Evolutionary conservation across 2,797 vertebrate genomes (phyloP).

Genomic region (Manis pentadactyla): DNA sequence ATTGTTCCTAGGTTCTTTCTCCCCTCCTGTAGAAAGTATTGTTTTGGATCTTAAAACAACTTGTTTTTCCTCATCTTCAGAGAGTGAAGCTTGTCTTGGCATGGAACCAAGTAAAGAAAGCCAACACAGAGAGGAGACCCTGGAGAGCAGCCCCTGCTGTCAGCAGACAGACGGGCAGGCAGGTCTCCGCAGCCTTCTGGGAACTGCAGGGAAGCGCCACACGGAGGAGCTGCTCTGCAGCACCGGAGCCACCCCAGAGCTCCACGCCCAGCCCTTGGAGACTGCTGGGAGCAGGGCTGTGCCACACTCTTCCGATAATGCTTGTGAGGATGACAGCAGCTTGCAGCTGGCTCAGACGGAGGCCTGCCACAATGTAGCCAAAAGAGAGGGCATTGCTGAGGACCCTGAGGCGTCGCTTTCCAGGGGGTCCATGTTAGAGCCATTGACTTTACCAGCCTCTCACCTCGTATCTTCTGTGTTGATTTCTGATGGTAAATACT

Average conservation of each 20-base stretch:
- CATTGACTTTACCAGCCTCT: slow-evolving; percentile 73
- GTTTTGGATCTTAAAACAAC: slow-evolving; percentile 78
- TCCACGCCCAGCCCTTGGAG: slow-evolving; percentile 85
- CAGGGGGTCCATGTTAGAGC: slow-evolving; percentile 79
- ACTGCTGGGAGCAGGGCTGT: slow-evolving; percentile 80
- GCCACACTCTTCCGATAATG: slow-evolving; percentile 78
- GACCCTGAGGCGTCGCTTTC: slow-evolving; percentile 64
- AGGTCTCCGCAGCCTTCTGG: slow-evolving; percentile 52
- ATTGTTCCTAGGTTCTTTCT: slow-evolving; percentile 7
- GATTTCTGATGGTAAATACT: slow-evolving; percentile 75
- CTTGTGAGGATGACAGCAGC: slow-evolving; percentile 72
- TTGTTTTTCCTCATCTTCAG: slow-evolving; percentile 85
- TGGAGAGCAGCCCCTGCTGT: slow-evolving; percentile 36
- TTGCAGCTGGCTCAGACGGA: slow-evolving; percentile 80
- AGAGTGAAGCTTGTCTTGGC: slow-evolving; percentile 82
- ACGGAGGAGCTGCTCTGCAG: slow-evolving; percentile 84
- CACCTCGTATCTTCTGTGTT: slow-evolving; percentile 72
- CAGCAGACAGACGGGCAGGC: slow-evolving; percentile 52
- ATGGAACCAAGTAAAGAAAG: slow-evolving; percentile 76
- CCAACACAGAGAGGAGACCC: slow-evolving; percentile 62
- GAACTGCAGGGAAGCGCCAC: slow-evolving; percentile 80
- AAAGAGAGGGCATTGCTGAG: slow-evolving; percentile 73
- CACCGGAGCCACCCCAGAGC: slow-evolving; percentile 68
- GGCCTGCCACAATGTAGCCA: slow-evolving; percentile 81
- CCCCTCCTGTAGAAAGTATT: slow-evolving; percentile 71